These are phyloP conservation scores for Argya squamiceps DNA, from an alignment of 2,797 vertebrate genomes.

Conservation along the genomic window DNA sequence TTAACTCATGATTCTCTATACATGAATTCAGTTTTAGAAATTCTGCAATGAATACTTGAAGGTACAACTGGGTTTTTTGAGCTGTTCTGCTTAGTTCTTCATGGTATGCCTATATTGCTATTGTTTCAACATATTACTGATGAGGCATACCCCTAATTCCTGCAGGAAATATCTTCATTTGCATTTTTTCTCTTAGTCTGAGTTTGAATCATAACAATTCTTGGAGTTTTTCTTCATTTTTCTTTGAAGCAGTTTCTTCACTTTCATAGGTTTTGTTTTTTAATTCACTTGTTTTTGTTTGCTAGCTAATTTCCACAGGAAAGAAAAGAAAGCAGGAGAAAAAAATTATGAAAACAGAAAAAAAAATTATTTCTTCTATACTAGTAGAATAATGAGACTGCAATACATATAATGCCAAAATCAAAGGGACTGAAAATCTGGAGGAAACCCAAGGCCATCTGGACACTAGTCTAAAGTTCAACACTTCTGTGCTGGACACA, in stretches of 20 bases:
- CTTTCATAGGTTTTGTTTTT: background rate
- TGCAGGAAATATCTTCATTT: background rate
- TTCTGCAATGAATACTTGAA: background rate
- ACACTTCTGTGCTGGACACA: background rate
- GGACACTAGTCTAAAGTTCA: slow-evolving; percentile 6
- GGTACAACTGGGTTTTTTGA: background rate
- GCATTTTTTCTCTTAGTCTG: background rate
- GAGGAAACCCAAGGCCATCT: slow-evolving; percentile 20
- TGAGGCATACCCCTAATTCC: background rate
- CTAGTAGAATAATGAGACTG: background rate
- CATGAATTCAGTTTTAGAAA: background rate
- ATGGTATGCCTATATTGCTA: background rate
- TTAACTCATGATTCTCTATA: background rate
- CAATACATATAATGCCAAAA: background rate
- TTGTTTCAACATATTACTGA: background rate
- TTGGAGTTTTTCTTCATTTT: background rate
- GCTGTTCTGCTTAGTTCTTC: background rate
- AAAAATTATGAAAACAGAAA: background rate
- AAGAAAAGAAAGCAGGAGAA: slow-evolving; percentile 9
- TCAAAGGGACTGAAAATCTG: background rate
- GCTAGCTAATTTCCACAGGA: background rate
- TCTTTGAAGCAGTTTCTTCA: background rate
- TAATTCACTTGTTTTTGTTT: background rate
- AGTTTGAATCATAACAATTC: background rate
- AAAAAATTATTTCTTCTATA: background rate